Base-by-base conservation (phyloP, 2,113 vertebrate genomes). In the Epinephelus lanceolatus region DNA sequence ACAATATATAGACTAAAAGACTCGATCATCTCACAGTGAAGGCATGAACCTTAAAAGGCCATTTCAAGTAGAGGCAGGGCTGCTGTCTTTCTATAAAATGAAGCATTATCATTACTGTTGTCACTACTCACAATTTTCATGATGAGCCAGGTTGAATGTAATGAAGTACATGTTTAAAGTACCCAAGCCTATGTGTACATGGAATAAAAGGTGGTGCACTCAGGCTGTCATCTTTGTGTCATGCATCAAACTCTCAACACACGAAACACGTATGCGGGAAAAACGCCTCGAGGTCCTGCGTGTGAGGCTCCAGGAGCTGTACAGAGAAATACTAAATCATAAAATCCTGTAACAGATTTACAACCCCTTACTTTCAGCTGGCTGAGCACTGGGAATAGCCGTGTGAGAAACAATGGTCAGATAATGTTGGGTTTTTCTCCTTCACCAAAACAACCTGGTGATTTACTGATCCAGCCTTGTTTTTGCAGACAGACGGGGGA, bases 311-410 rank as follows among this genome's bases (percentile, higher is more conserved):
- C 2, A 15, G n/a, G 21, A 45, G 74, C 33, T 63, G 61, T 21
- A 10, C 63, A 25, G 55, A 72, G 67, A 51, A 83, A 75, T 51
- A 51, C 69, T 70, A 72, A 88, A 87, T 90, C 78, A 83, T 59
- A 77, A 47, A 59, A 60, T 69, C 57, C 59, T 65, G 49, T 15
- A 51, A 68, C 86, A 80, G 79, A 90, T 91, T 94, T 90, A 91
- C 83, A 71, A 19, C 60, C 79, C 27, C 62, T 78, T 85, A 47
- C 81, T 87, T 69, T 76, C 84, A 78, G 78, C 40, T 56, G 83
- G 67, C 80, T 77, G 75, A 78, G 78, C 74, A 2, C 21, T 23
- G 61, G 71, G 80, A 77, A 82, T 65, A 71, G 77, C 74, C 4
- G 70, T 40, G 77, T 75, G 76, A 67, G 77, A 82, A 78, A 87